Evolutionary conservation across 2,797 vertebrate genomes (phyloP).

Genomic region (Pteropus rufus): DNA sequence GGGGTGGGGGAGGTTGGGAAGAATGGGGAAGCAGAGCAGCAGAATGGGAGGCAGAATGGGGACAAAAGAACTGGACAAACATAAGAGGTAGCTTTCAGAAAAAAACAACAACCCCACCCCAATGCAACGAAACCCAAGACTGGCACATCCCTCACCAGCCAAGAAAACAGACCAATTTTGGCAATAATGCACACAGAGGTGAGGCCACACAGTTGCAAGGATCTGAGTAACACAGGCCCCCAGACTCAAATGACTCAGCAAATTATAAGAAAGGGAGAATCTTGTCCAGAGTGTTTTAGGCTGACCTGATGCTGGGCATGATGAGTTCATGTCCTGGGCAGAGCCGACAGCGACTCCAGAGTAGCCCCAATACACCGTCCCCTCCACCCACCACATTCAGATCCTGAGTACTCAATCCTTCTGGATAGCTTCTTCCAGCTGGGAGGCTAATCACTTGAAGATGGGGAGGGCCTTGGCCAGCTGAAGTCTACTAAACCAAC

Average conservation of each 20-base stretch:
- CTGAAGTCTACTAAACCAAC: conserved; percentile 40
- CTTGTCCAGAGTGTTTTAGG: neutral
- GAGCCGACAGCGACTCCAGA: neutral
- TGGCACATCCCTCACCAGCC: conserved; percentile 76
- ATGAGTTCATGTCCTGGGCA: neutral
- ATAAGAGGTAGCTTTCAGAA: conserved; percentile 97
- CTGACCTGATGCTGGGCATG: neutral
- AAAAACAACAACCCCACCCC: conserved; percentile 78
- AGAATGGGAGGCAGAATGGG: conserved; percentile 25
- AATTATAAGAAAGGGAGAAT: neutral
- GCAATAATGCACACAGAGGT: conserved; percentile 79
- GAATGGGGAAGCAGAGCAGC: neutral
- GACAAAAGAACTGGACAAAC: conserved; percentile 78
- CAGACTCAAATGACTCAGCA: neutral
- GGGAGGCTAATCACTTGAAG: neutral
- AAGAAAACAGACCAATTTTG: conserved; percentile 89
- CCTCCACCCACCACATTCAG: neutral
- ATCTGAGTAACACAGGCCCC: neutral
- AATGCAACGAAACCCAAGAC: conserved; percentile 72
- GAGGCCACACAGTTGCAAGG: neutral
- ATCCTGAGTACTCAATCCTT: conserved; percentile 20
- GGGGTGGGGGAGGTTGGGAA: conserved; percentile 27
- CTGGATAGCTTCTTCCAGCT: neutral
- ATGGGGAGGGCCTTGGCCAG: neutral
- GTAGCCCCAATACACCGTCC: neutral